Evolutionary conservation across 2,113 vertebrate species (phyloP).

Genomic region (Amazona guildingii): DNA sequence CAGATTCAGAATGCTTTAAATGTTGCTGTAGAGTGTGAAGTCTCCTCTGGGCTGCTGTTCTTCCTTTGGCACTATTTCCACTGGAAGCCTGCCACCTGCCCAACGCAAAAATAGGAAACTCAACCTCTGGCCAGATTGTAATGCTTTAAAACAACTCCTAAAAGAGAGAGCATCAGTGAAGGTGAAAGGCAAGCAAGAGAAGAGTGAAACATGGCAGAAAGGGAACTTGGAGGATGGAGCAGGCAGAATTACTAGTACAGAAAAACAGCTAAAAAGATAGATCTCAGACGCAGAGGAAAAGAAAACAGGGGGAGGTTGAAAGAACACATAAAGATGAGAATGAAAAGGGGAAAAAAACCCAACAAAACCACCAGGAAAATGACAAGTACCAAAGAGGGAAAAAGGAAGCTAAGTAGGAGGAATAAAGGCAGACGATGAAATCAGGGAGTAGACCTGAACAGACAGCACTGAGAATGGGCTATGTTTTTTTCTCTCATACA

Average conservation of each 20-base stretch:
- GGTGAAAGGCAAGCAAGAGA: background rate
- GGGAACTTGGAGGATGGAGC: background rate
- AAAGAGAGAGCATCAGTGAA: background rate
- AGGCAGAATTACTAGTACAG: background rate
- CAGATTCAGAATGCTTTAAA: constrained; percentile 37
- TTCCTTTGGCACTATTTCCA: constrained; percentile 35
- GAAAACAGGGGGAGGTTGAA: background rate
- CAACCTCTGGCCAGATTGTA: constrained; percentile 26
- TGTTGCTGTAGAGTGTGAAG: constrained; percentile 22
- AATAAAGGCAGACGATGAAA: background rate
- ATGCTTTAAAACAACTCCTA: constrained; percentile 6
- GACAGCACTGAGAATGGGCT: background rate
- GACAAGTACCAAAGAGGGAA: background rate
- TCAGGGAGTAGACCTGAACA: background rate
- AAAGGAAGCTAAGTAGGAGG: background rate
- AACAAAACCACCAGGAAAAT: background rate
- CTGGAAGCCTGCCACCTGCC: constrained; percentile 29
- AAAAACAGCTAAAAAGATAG: background rate
- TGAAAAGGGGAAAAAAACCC: background rate
- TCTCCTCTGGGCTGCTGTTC: constrained; percentile 33
- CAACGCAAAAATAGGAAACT: constrained; percentile 23
- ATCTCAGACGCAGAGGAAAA: background rate
- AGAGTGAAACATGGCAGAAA: background rate
- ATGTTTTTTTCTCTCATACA: background rate
- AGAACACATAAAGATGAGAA: background rate